Base-by-base conservation (phyloP, 1,140 invertebrate genomes). In the Conus ventricosus region DNA sequence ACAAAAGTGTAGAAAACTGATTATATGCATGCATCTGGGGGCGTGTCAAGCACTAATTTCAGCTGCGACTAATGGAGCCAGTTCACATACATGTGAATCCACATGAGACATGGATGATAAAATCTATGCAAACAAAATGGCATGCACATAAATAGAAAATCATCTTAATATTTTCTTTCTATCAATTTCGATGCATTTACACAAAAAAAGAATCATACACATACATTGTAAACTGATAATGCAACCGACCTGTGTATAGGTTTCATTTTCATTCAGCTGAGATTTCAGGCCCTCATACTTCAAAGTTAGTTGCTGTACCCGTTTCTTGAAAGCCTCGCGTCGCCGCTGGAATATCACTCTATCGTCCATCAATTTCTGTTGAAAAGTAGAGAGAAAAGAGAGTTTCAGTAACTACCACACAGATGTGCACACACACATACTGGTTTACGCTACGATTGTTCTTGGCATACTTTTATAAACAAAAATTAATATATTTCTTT, bases 231-330 rank as follows among this genome's bases (percentile, higher is more conserved):
- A 20, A 82, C 54, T 17, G 17, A 81, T 5, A 17, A 81, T 5
- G 17, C 10, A 51, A 51, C 80, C 8, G 20, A 95, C 95, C 94
- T 95, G 95, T 82, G 92, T 95, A 91, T 96, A 96, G 89, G 97
- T 97, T 93, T 97, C 97, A 94, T 97, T 97, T 27, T 97, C 96
- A 90, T 96, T 96, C 17, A 97, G 94, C 91, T 96, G 95, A 89
- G 95, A 95, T 96, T 97, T 95, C 76, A 95, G 91, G 10, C 92
- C 92, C 87, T 96, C 95, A 87, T 95, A 95, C 81, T 94, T 94
- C 67, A 94, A 91, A 23, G 94, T 94, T 60, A 96, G 92, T 25
- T 95, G 90, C 54, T 95, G 94, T 83, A 94, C 91, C 67, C 91
- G 83, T 81, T 93, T 92, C 89, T 94, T 95, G 76, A 95, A 93